Base-by-base conservation (phyloP, 2,888 invertebrate genomes). In the Drosophila stalkeri region DNA sequence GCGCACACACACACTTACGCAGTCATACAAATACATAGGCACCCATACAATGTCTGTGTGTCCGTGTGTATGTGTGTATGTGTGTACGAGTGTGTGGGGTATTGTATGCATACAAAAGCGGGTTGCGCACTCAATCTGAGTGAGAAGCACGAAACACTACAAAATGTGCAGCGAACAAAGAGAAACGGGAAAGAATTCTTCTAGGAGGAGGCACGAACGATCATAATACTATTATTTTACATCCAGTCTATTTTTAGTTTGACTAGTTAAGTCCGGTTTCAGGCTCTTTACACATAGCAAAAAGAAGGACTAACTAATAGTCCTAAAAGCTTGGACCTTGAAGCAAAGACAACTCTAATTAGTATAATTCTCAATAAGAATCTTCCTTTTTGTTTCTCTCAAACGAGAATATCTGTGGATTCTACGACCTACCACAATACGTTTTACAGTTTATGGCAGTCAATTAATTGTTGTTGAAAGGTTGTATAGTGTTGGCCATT, bases 151-250 rank as follows among this genome's bases (percentile, higher is more conserved):
- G 27, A 23, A 57, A 39, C 14, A 54, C 43, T 27, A 23, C 54
- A 31, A 47, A 60, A 20, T 51, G 47, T 51, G 39, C 23, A 47
- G 51, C 52, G 60, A 37, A 70, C 64, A 84, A 77, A 81, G 84
- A 72, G 76, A 77, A 56, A 57, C 62, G 46, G 18, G 11, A 63
- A 71, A 81, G 70, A 80, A 84, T 68, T 70, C 77, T 84, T 84
- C 81, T 84, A 71, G 80, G 16, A 27, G 37, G 20, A 47, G 23
- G 46, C 54, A 60, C 56, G 41, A 35, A 44, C 47, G 20, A 56
- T 41, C 9, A 27, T 31, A 12, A 33, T 16, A 51, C 16, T n/a
- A 27, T 33, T 49, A n/a, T 54, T 27, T 35, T 6, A 35, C 35
- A 47, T 64, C 35, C 44, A 62, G 65, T 61, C 59, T 76, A 52